phyloP scores from a whole-genome alignment of 2,113 vertebrate species.

The Galeopterus variegatus region DNA sequence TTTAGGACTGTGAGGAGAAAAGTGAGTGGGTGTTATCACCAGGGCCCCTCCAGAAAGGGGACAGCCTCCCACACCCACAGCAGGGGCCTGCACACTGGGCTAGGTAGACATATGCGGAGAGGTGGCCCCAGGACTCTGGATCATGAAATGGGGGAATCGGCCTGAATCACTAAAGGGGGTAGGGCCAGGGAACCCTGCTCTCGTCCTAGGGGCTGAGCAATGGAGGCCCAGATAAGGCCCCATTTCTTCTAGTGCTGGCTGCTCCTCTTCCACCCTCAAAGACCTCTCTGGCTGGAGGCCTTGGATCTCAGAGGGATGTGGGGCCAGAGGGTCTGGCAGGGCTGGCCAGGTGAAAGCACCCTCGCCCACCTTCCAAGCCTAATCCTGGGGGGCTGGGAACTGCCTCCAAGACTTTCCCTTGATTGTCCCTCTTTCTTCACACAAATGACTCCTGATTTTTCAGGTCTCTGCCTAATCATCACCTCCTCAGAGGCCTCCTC shows the following conservation, averaged over 20 bases:
- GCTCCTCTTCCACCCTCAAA: background rate
- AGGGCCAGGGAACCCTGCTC: accelerated
- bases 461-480: background rate
- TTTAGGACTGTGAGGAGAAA: slow-evolving; percentile 86
- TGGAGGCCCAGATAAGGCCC: background rate
- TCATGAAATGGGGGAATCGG: background rate
- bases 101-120: background rate
- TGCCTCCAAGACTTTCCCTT: background rate
- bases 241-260: background rate
- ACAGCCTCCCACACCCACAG: background rate
- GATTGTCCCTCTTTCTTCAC: background rate
- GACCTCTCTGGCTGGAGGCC: background rate
- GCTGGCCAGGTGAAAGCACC: background rate
- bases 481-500: background rate
- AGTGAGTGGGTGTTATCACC: background rate
- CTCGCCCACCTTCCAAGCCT: accelerated
- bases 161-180: background rate
- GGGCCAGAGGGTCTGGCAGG: background rate
- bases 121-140: background rate
- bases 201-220: background rate
- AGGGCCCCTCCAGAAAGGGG: background rate
- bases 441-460: no score
- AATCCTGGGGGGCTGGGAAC: accelerated
- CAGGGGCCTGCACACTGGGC: background rate
- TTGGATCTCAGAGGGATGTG: background rate